Evolutionary conservation across 2,113 vertebrate genomes (phyloP).

Genomic region (Pungitius pungitius): DNA sequence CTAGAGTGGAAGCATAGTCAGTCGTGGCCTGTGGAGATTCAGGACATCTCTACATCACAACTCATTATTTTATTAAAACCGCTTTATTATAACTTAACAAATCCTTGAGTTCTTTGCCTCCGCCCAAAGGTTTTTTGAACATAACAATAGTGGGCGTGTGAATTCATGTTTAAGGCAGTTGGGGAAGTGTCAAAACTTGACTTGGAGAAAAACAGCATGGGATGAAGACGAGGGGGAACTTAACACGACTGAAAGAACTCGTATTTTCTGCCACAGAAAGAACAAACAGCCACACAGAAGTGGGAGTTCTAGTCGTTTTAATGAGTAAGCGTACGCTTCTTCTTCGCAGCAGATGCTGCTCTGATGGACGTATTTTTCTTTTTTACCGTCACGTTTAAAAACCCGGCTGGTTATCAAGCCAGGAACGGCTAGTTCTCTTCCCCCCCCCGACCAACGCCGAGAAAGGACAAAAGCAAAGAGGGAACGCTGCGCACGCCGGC

Average conservation of each 20-base stretch:
- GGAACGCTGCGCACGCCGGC: background rate
- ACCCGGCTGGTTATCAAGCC: slow-evolving; percentile 47
- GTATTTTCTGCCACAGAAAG: slow-evolving; percentile 10
- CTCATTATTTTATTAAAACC: too few relatives aligned
- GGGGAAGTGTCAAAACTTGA: slow-evolving; percentile 23
- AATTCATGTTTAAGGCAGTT: slow-evolving; percentile 17
- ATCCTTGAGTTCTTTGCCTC: too few relatives aligned
- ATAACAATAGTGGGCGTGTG: too few relatives aligned
- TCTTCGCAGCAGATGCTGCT: slow-evolving; percentile 18
- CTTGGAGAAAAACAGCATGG: too few relatives aligned
- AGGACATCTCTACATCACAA: too few relatives aligned
- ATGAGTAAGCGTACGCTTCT: slow-evolving; percentile 23
- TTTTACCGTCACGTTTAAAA: slow-evolving; percentile 35
- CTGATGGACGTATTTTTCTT: background rate
- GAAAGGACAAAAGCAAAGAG: slow-evolving; percentile 20
- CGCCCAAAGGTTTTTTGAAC: too few relatives aligned
- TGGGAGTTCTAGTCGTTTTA: slow-evolving; percentile 54
- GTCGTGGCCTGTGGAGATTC: too few relatives aligned
- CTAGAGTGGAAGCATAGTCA: too few relatives aligned
- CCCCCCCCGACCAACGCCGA: background rate
- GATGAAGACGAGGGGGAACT: slow-evolving; percentile 16
- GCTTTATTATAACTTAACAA: too few relatives aligned
- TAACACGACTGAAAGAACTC: slow-evolving; percentile 24
- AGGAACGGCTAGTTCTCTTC: background rate
- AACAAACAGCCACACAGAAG: too few relatives aligned